Percentiles rank a stretch among this genome's conserved stretches.
These are phyloP conservation scores for Ophioninae sp. DNA, from an alignment of 2,888 invertebrate genomes.

Conservation along the genomic window DNA sequence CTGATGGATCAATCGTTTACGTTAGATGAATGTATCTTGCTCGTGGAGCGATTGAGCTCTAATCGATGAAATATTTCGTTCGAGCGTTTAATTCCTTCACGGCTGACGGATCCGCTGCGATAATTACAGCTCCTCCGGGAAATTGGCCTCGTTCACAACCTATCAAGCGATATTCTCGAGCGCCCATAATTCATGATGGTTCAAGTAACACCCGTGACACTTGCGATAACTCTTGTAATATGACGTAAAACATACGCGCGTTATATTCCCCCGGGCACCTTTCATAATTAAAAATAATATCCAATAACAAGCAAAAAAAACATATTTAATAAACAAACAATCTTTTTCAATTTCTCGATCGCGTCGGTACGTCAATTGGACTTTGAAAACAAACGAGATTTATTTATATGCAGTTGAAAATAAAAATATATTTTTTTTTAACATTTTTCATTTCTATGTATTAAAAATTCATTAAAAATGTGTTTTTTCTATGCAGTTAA, in stretches of 20 bases:
- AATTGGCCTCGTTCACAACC: conserved; percentile 21
- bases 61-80: conserved; percentile 70
- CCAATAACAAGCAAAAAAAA: too few species aligned
- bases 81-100: conserved; percentile 68
- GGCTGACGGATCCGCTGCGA: conserved; percentile 37
- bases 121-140: conserved; percentile 48
- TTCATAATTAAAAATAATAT: too few species aligned
- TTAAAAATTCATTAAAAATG: too few species aligned
- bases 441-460: too few species aligned
- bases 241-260: not conserved
- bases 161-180: conserved; percentile 6
- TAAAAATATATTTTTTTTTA: too few species aligned
- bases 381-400: too few species aligned
- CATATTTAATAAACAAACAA: too few species aligned
- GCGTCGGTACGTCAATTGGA: too few species aligned
- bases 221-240: not conserved
- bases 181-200: conserved; percentile 2
- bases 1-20: not conserved
- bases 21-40: not conserved
- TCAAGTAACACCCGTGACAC: conserved; percentile 1
- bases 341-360: too few species aligned
- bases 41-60: conserved; percentile 64
- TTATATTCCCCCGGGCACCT: too few species aligned
- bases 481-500: too few species aligned
- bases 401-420: too few species aligned